phyloP scores from a whole-genome alignment of 2,888 invertebrate genomes.

The Melikaiella ostensackeni region DNA sequence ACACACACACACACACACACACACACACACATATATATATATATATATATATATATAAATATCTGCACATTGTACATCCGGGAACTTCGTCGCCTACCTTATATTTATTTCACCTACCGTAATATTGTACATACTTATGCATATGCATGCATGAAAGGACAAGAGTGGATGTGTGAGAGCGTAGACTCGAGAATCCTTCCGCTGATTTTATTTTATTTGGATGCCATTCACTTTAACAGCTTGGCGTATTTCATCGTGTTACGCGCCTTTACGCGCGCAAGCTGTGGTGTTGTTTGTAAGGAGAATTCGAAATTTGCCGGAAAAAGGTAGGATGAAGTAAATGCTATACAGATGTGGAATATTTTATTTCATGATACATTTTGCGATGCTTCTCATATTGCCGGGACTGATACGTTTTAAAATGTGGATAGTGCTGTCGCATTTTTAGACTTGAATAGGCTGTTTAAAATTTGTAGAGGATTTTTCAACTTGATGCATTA shows the following conservation, averaged over 20 bases:
- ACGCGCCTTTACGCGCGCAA: slow-evolving; percentile 57
- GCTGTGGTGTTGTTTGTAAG: slow-evolving; percentile 37
- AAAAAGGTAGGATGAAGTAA: slow-evolving; percentile 11
- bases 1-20: too few relatives aligned
- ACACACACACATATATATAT: too few relatives aligned
- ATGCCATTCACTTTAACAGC: slow-evolving; percentile 48
- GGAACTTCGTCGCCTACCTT: slow-evolving; percentile 54
- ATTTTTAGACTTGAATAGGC: too few relatives aligned
- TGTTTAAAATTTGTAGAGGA: too few relatives aligned
- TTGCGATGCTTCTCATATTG: background rate
- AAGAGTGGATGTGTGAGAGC: slow-evolving; percentile 1
- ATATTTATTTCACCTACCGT: slow-evolving; percentile 60
- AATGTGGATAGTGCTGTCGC: too few relatives aligned
- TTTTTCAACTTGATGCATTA: too few relatives aligned
- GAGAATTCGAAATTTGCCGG: slow-evolving; percentile 28
- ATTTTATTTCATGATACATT: background rate
- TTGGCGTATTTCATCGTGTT: slow-evolving; percentile 58
- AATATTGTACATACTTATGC: slow-evolving; percentile 29
- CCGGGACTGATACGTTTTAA: background rate
- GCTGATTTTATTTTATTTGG: slow-evolving; percentile 58
- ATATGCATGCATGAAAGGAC: slow-evolving; percentile 26
- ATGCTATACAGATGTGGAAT: background rate
- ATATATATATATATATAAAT: background rate
- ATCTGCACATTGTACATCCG: slow-evolving; percentile 12
- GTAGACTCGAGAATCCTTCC: slow-evolving; percentile 47